Evolutionary conservation across 2,888 invertebrate genomes (phyloP).

Genomic region (Clivina fossor): DNA sequence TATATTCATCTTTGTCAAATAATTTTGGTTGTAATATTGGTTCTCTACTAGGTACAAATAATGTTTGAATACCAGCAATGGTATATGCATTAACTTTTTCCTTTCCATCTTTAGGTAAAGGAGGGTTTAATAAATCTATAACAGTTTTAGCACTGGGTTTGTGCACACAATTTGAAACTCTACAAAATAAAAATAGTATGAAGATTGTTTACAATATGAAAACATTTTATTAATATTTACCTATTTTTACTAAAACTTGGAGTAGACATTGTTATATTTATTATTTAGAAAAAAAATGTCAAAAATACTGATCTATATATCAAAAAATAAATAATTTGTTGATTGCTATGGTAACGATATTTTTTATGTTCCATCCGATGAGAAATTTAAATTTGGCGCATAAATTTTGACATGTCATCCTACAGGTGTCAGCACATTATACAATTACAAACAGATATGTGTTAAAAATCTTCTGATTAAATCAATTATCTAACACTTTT

Average conservation of each 20-base stretch:
- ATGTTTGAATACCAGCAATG: constrained; percentile 12
- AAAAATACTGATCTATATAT: background rate
- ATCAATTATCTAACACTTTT: constrained; percentile 32
- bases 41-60: constrained; percentile 58
- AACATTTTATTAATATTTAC: constrained; percentile 11
- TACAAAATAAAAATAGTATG: constrained; percentile 1
- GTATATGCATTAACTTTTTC: constrained; percentile 1
- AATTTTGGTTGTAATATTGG: constrained; percentile 62
- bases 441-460: constrained; percentile 34
- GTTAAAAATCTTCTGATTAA: constrained; percentile 29
- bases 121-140: constrained; percentile 21
- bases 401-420: constrained; percentile 31
- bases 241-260: background rate
- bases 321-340: constrained; percentile 23
- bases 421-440: constrained; percentile 32
- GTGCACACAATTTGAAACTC: constrained; percentile 18
- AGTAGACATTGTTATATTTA: constrained; percentile 8
- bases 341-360: constrained; percentile 7
- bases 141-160: background rate
- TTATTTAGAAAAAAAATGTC: background rate
- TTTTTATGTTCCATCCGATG: background rate
- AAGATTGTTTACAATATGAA: background rate
- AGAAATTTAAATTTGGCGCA: constrained; percentile 16
- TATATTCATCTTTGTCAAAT: constrained; percentile 62
- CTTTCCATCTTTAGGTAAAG: constrained; percentile 8